Evolutionary conservation across 2,113 vertebrate genomes (phyloP).

Genomic region (Arvicanthis niloticus): DNA sequence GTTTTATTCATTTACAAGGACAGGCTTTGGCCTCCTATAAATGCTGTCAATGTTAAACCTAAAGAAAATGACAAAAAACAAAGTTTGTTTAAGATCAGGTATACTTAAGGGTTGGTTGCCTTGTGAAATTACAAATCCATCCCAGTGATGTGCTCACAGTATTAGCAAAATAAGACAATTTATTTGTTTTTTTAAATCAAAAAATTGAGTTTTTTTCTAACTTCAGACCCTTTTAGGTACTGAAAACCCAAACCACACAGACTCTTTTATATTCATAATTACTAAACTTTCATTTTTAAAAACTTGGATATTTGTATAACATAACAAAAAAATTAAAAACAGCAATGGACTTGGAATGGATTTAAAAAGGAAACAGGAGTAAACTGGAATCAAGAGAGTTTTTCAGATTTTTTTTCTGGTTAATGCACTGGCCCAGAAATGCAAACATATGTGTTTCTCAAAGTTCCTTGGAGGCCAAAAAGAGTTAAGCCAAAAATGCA

Average conservation of each 20-base stretch:
- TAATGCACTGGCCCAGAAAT: too few relatives aligned
- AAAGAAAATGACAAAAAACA: too few relatives aligned
- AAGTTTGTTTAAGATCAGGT: too few relatives aligned
- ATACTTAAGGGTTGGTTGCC: not conserved
- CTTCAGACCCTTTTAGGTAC: not conserved
- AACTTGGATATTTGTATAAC: not conserved
- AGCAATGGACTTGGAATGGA: not conserved
- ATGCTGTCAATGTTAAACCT: too few relatives aligned
- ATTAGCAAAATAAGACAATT: not conserved
- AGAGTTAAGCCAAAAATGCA: too few relatives aligned
- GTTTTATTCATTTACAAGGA: not conserved
- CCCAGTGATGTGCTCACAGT: not conserved
- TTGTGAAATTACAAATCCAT: not conserved
- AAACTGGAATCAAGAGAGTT: too few relatives aligned
- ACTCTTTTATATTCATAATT: not conserved
- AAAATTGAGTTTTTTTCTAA: too few relatives aligned
- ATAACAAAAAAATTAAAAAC: not conserved
- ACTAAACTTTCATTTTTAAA: too few relatives aligned
- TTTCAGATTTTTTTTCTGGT: too few relatives aligned
- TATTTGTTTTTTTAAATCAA: not conserved
- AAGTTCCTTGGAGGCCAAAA: too few relatives aligned
- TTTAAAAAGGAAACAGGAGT: too few relatives aligned
- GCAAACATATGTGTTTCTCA: too few relatives aligned
- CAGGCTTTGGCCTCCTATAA: not conserved
- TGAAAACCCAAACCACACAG: not conserved